These are phyloP conservation scores for Clarias gariepinus DNA, from an alignment of 2,113 vertebrate genomes.

Conservation along the genomic window DNA sequence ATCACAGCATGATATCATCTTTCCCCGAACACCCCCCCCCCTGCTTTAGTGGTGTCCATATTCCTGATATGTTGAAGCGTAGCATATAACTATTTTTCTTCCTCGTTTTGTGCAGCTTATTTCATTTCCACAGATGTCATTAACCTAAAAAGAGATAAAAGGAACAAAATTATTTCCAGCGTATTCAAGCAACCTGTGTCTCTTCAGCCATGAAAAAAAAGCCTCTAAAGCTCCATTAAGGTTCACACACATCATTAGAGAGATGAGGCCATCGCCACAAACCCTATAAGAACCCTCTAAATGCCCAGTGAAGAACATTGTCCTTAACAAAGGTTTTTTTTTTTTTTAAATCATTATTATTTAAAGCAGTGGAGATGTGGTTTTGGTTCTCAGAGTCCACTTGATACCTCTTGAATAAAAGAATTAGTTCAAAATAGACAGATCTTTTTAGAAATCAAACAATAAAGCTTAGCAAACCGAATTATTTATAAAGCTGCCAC, in stretches of 20 bases:
- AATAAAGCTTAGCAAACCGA: constrained; percentile 21
- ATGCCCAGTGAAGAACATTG: constrained; percentile 30
- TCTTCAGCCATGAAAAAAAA: constrained; percentile 31
- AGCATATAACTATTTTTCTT: not conserved
- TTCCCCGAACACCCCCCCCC: no score
- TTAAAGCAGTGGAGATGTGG: constrained; percentile 21
- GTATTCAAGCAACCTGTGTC: constrained; percentile 20
- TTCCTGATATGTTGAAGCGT: constrained; percentile 5
- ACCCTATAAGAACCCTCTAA: constrained; percentile 19
- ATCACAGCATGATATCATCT: not conserved
- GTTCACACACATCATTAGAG: constrained; percentile 35
- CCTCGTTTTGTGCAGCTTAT: not conserved
- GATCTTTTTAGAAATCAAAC: not conserved
- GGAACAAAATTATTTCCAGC: constrained; percentile 22
- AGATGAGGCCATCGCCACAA: constrained; percentile 22
- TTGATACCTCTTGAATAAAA: constrained; percentile 19
- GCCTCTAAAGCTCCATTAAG: constrained; percentile 29
- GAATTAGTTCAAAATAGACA: constrained; percentile 24
- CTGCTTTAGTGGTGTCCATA: constrained; percentile 1
- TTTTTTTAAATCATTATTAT: not conserved
- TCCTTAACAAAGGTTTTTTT: constrained; percentile 21
- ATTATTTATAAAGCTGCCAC: constrained; percentile 37
- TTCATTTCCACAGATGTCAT: constrained; percentile 11
- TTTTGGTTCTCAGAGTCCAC: constrained; percentile 12
- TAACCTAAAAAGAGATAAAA: constrained; percentile 36